Base-by-base conservation (phyloP, 2,888 invertebrate genomes). In the Galeruca laticollis region DNA sequence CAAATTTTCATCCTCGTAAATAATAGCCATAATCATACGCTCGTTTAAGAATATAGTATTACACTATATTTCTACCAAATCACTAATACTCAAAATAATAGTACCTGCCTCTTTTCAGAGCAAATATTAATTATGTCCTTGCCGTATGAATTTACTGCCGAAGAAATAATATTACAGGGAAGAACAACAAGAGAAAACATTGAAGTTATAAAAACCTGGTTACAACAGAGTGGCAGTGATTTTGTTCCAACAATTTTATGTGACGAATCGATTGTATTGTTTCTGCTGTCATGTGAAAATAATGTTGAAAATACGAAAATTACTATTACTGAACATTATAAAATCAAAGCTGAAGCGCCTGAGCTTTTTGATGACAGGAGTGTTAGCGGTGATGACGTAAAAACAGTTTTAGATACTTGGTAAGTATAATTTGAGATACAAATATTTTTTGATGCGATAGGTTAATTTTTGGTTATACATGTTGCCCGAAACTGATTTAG, bases 261-360 rank as follows among this genome's bases (percentile, higher is more conserved):
- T 51, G 88, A 89, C 73, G 90, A 91, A 82, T 89, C 90, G 80
- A 84, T 92, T 68, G 87, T 90, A 21, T 83, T 91, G 62, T 92
- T 92, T 79, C 87, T 90, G 75, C 88, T 91, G 78, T 91, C 91
- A 60, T 91, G 92, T 81, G 88, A 89, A 71, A 89, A 88, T 70
- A 86, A 90, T 57, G 78, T 89, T 75, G 88, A 89, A 13, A 87
- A 87, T 64, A 89, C 89, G 0, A 89, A 89, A 80, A 84, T 81
- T 13, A 92, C 92, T 77, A 89, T 93, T 76, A 87, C 88, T 74
- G 87, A 87, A 69, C 92, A 90, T 84, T 92, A 90, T 80, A 86
- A 86, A 37, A 83, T 88, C 65, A 87, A 89, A 73, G 87, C 88
- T 75, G 88, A 88, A 74, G 86, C 87, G 0, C 90, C 92, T 0